Evolutionary conservation across 2,797 vertebrate genomes (phyloP), one percentile per base, ranked within the genome.

Genomic region (Cryptoblepharus egeriae): DNA sequence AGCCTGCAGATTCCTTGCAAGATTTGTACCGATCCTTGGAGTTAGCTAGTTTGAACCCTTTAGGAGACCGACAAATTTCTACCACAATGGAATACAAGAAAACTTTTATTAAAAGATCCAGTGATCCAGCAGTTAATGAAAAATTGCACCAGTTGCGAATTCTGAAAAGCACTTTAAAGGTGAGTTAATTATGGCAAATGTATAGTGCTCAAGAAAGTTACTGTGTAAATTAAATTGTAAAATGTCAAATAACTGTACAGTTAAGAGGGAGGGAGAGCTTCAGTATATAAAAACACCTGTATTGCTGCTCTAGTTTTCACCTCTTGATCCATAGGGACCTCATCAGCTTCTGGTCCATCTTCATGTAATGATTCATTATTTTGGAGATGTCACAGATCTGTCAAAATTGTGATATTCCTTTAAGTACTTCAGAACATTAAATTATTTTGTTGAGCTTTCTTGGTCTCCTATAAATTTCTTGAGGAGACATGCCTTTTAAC

Each of bases 111-210:
- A 96, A 97, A 83, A 97, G 98, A 91, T 97, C 97, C 90, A 97
- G 96, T 13, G 97, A 99, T 95, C 98, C 98, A 87, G 96, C 97
- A 95, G 97, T 99, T 94, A 99, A 99, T 93, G 98, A 99, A 82
- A 98, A 97, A 68, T 97, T 99, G 86, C 98, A 99, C 93, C 97
- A 96, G 91, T 97, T 99, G 83, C 96, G 98, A 94, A 98, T 99
- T 93, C 97, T 99, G 91, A 97, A 97, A 95, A 99, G 98, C 96
- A 99, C 98, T 88, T 97, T 99, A 94, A 99, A 99, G 98, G 98
- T 99, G 94, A 90, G 90, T 80, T 80, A 81, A 91, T 84, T 68
- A 87, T 89, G 76, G 74, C 30, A 55, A 81, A 45, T 64, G 4
- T 35, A n/a, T 58, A 82, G 39, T 77, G 42, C 80, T 77, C 0